Base-by-base conservation (phyloP, 2,113 vertebrate species). In the Etheostoma cragini region DNA sequence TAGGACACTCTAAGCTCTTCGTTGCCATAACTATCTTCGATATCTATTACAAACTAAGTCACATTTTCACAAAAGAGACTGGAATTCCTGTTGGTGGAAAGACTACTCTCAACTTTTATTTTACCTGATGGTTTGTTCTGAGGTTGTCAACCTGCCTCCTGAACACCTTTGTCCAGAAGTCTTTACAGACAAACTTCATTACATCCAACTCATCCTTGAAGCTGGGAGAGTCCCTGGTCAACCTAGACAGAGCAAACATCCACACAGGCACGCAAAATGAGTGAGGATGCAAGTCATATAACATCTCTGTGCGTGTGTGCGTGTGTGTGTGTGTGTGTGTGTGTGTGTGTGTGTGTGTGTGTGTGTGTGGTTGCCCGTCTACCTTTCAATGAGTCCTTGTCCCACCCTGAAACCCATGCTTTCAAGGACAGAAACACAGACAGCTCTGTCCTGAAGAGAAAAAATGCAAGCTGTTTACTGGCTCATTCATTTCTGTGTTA, bases 161-260 rank as follows among this genome's bases (percentile, higher is more conserved):
- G 91, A 96, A 97, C 42, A 96, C 82, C 3, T 95, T 94, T 3
- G 87, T 95, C 97, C 97, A 97, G 83, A 97, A 95, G 78, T 97
- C 97, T 91, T 96, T 97, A 84, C 97, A 97, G 30, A 97, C 65
- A 64, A 97, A 97, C 90, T 97, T 97, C 92, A 97, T 94, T 7
- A 95, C 64, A 26, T 97, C 97, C 86, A 97, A 83, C 74, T 97
- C 97, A 72, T 97, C 97, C 81, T 95, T 96, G 80, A 97, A 96
- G 87, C 94, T 91, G 56, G 94, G 94, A 0, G 85, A 94, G 81
- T 97, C 97, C 75, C 86, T 93, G 17, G 96, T 96, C 73, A 97
- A 90, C 88, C 97, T 97, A 35, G 12, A 49, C 19, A 58, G 6
- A 56, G 22, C 8, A 76, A 75, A 81, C 1, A 71, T 24, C 4